Evolutionary conservation across 2,113 vertebrate genomes (phyloP).

Genomic region (Psilopsiagon aurifrons): DNA sequence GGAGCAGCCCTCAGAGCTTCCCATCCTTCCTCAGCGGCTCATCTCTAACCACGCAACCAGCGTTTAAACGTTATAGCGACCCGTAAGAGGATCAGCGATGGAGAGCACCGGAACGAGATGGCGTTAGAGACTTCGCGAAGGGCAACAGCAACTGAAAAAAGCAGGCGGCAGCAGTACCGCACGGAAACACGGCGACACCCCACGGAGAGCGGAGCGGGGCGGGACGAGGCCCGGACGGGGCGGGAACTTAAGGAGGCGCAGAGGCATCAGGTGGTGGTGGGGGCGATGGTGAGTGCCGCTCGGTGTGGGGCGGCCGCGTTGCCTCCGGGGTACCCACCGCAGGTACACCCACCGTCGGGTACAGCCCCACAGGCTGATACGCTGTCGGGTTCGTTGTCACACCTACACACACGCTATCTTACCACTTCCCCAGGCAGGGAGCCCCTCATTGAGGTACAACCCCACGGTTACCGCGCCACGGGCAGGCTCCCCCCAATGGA

Average conservation of each 20-base stretch:
- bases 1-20: background rate
- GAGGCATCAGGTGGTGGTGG: fast-evolving
- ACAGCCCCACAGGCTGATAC: fast-evolving
- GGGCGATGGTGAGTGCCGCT: fast-evolving
- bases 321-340: fast-evolving
- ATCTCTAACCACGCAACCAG: fast-evolving
- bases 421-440: background rate
- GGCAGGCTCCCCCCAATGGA: fast-evolving
- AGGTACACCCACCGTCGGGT: fast-evolving
- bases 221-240: background rate
- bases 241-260: slow-evolving; percentile 9
- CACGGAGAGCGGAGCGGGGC: background rate
- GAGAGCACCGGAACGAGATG: fast-evolving
- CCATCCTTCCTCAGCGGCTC: background rate
- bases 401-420: fast-evolving
- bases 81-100: fast-evolving
- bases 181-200: background rate
- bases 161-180: background rate
- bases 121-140: fast-evolving
- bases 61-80: fast-evolving
- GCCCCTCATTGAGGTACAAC: background rate
- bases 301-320: fast-evolving
- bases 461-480: no score
- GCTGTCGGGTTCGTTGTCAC: fast-evolving
- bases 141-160: background rate